Percentiles rank a stretch among this genome's conserved stretches.
These are phyloP conservation scores for Theristicus caerulescens DNA, from an alignment of 2,113 vertebrate genomes.

Conservation along the genomic window DNA sequence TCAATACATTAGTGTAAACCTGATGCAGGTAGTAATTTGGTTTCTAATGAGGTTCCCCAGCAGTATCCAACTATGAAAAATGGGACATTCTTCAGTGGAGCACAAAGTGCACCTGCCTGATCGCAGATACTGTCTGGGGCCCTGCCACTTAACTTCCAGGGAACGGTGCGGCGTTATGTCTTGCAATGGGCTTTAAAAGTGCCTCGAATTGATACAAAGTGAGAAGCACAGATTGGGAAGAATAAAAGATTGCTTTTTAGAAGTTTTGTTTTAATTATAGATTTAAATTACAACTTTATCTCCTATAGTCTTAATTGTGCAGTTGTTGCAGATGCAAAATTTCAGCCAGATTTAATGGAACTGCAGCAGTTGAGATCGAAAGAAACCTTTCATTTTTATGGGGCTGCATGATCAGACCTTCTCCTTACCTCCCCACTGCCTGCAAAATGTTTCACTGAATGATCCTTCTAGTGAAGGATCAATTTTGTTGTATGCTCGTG, in stretches of 20 bases:
- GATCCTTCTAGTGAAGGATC: background rate
- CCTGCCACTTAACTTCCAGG: background rate
- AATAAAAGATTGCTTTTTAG: background rate
- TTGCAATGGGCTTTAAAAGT: background rate
- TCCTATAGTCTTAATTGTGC: background rate
- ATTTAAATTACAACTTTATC: background rate
- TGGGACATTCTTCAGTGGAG: conserved; percentile 17
- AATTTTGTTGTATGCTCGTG: background rate
- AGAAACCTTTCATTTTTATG: background rate
- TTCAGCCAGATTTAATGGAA: background rate
- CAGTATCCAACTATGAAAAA: conserved; percentile 59
- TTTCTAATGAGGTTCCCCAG: conserved; percentile 71
- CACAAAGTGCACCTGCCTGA: conserved; percentile 18
- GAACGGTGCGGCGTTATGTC: background rate
- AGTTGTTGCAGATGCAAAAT: background rate
- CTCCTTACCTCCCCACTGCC: background rate
- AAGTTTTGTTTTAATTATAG: conserved; percentile 27
- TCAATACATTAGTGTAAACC: conserved; percentile 73
- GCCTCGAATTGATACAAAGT: background rate
- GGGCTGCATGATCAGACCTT: background rate
- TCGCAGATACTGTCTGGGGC: background rate
- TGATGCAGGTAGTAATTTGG: conserved; percentile 71
- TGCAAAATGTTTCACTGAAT: background rate
- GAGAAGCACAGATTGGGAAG: background rate
- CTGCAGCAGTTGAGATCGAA: background rate